Conservation (phyloP, 2,797 vertebrate genomes). For the Semaprochilodus insignis region DNA sequence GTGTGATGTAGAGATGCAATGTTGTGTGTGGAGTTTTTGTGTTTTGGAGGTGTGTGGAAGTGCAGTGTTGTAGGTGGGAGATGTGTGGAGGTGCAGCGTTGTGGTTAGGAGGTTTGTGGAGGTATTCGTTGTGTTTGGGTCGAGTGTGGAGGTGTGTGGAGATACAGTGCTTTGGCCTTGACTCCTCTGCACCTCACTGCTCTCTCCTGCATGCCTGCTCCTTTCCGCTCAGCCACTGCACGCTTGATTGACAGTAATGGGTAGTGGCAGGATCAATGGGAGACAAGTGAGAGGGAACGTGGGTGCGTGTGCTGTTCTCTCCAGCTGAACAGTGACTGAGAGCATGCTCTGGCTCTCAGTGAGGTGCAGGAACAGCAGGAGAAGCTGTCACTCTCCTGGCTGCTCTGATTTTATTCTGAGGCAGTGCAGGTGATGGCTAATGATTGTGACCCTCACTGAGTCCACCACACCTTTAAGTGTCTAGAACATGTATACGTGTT, state of each 20-base stretch:
- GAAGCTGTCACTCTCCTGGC: constrained; percentile 71
- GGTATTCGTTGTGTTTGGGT: background rate
- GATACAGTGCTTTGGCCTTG: background rate
- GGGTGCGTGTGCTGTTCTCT: constrained; percentile 67
- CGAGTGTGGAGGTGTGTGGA: background rate
- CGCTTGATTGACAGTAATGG: constrained; percentile 83
- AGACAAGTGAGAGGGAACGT: constrained; percentile 74
- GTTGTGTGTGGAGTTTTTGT: background rate
- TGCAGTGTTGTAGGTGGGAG: background rate
- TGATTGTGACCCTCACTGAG: background rate
- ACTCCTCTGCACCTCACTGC: constrained; percentile 61
- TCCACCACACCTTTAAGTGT: background rate
- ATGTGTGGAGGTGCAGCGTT: background rate
- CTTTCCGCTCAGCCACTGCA: constrained; percentile 65
- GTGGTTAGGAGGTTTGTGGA: background rate
- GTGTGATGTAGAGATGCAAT: background rate
- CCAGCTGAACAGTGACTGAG: constrained; percentile 60
- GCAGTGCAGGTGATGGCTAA: constrained; percentile 1
- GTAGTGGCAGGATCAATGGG: constrained; percentile 83
- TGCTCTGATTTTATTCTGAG: constrained; percentile 28
- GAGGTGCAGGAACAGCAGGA: constrained; percentile 7
- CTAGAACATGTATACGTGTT: background rate
- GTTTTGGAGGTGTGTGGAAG: background rate
- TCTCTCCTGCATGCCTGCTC: constrained; percentile 50
- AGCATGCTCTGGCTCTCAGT: constrained; percentile 23